These are phyloP conservation scores for Coendou prehensilis DNA, from an alignment of 2,797 vertebrate species.

Conservation along the genomic window DNA sequence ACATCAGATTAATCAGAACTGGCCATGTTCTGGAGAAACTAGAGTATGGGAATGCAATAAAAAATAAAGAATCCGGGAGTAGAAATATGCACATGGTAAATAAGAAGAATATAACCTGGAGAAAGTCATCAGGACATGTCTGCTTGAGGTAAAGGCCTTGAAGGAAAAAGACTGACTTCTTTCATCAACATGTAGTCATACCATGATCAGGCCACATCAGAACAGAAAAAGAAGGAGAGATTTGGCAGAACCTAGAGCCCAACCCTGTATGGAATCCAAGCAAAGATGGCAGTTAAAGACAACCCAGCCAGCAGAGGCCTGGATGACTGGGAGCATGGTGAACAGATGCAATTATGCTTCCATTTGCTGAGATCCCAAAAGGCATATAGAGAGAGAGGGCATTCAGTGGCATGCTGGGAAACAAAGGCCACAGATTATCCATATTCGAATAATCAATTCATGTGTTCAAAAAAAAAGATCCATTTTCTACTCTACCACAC, in stretches of 20 bases:
- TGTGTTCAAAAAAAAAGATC: neutral
- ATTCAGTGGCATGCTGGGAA: neutral
- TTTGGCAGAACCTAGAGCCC: neutral
- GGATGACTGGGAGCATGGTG: neutral
- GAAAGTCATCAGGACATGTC: fast-evolving
- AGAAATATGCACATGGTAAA: neutral
- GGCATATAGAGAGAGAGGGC: neutral
- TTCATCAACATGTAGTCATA: neutral
- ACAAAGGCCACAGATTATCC: neutral
- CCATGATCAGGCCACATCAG: neutral
- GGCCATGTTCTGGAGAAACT: slow-evolving; percentile 28
- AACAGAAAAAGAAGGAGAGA: neutral
- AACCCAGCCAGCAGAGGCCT: neutral
- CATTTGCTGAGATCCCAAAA: neutral
- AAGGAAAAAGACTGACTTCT: neutral
- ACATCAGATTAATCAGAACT: neutral
- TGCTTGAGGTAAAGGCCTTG: neutral
- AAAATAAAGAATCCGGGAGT: neutral
- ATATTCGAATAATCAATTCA: neutral
- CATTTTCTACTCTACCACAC: neutral
- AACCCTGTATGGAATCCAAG: neutral
- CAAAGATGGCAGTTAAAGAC: neutral
- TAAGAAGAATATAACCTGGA: neutral
- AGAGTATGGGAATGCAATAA: neutral
- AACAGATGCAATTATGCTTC: neutral